phyloP scores from a whole-genome alignment of 2,797 vertebrate species.

The Acipenser transmontanus region DNA sequence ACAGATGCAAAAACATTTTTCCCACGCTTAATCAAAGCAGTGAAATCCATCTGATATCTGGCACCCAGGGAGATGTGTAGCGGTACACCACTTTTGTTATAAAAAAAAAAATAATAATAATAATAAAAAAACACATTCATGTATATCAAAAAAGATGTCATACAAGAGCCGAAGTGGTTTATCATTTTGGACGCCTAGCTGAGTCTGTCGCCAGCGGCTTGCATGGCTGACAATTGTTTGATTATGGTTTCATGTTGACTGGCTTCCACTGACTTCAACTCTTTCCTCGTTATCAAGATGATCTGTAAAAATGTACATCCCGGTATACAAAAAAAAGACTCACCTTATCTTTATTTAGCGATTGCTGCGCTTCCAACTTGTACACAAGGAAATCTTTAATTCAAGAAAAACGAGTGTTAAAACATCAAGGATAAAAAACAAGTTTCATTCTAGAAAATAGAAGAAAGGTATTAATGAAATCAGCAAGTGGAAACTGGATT shows the following conservation, averaged over 20 bases:
- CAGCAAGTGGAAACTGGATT: no score
- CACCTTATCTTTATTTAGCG: slow-evolving; percentile 95
- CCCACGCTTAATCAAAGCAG: neutral
- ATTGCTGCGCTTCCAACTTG: slow-evolving; percentile 92
- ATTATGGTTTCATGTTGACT: no score
- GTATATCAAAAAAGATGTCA: no score
- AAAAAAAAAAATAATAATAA: no score
- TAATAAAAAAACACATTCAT: no score
- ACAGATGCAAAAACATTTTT: neutral
- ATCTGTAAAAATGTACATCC: no score
- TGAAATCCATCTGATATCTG: neutral
- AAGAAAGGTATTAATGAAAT: neutral
- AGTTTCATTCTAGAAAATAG: neutral
- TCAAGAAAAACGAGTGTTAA: slow-evolving; percentile 18
- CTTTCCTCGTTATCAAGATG: no score
- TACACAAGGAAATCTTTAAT: slow-evolving; percentile 88
- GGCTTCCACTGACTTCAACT: no score
- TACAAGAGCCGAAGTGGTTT: no score
- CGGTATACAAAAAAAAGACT: slow-evolving; percentile 21
- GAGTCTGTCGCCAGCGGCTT: no score
- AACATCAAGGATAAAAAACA: slow-evolving; percentile 11
- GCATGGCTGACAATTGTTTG: no score
- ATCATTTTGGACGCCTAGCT: no score
- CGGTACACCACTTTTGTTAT: neutral
- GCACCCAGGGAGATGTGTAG: neutral